Conservation (phyloP, 1,140 invertebrate genomes). For the Drosophila varians region DNA sequence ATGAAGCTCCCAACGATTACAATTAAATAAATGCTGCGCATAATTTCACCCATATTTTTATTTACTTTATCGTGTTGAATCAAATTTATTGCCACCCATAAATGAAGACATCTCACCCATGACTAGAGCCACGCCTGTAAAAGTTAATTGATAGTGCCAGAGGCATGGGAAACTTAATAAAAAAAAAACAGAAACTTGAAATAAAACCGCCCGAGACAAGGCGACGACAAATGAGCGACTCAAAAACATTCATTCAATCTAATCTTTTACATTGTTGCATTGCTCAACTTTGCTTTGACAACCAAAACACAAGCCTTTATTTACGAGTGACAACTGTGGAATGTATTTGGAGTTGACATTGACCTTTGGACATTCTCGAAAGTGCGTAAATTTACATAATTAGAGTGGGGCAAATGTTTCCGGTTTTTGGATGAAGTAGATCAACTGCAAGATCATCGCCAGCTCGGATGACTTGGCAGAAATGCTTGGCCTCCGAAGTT, state of each 20-base stretch:
- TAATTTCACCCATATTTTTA: not conserved
- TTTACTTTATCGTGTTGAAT: constrained; percentile 6
- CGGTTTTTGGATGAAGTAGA: constrained; percentile 16
- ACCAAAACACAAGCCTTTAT: constrained; percentile 1
- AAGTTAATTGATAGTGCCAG: constrained; percentile 22
- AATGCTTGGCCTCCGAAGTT: constrained; percentile 26
- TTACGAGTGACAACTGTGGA: constrained; percentile 1
- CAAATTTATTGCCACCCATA: constrained; percentile 22
- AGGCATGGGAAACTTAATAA: constrained; percentile 26
- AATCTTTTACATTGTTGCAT: constrained; percentile 16
- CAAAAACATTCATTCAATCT: constrained; percentile 18
- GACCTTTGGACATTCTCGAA: constrained; percentile 24
- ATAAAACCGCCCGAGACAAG: not conserved
- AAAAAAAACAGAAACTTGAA: not conserved
- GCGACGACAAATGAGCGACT: constrained; percentile 9
- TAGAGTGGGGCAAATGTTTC: constrained; percentile 22
- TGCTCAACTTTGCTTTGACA: not conserved
- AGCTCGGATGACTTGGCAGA: constrained; percentile 13
- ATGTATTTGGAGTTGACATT: constrained; percentile 19
- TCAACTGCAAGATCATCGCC: constrained; percentile 15
- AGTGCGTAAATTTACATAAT: constrained; percentile 28
- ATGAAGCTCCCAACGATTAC: not conserved
- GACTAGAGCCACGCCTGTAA: constrained; percentile 13
- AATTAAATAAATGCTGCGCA: not conserved
- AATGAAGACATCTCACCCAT: constrained; percentile 31